Percentiles rank a stretch among this genome's conserved stretches.
phyloP scores from a whole-genome alignment of 2,113 vertebrate genomes.

The Himantopus leucocephalus region DNA sequence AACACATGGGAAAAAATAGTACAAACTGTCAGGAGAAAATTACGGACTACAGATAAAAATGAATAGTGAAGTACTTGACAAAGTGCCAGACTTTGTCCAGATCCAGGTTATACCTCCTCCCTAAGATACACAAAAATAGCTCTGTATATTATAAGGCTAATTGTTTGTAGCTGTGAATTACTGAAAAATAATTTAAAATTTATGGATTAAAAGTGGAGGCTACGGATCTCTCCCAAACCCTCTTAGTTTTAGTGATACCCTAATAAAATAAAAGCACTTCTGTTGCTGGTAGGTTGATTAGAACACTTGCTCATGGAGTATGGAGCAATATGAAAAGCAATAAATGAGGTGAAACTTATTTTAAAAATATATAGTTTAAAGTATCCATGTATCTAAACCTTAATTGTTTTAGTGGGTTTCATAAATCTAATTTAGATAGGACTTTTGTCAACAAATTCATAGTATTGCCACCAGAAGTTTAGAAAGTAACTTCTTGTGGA shows the following conservation, averaged over 20 bases:
- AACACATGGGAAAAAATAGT: neutral
- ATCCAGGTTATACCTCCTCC: slow-evolving; percentile 15
- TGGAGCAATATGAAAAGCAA: neutral
- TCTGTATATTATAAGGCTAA: neutral
- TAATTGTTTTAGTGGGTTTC: neutral
- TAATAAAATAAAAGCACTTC: neutral
- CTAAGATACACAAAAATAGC: slow-evolving; percentile 28
- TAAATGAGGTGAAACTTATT: neutral
- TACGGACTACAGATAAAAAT: slow-evolving; percentile 35
- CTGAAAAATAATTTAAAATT: slow-evolving; percentile 31
- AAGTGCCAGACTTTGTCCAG: slow-evolving; percentile 22
- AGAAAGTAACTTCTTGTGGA: neutral
- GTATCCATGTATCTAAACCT: neutral
- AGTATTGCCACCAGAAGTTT: neutral
- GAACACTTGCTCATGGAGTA: neutral
- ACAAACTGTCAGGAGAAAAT: slow-evolving; percentile 18
- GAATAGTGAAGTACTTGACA: slow-evolving; percentile 6
- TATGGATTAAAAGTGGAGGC: neutral
- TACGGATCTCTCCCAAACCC: neutral
- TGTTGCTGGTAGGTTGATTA: neutral
- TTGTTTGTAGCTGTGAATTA: slow-evolving; percentile 39
- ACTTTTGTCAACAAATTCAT: neutral
- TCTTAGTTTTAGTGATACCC: neutral
- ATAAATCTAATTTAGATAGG: neutral
- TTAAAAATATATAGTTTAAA: neutral